Base-by-base conservation (phyloP, 2,888 invertebrate species). In the Phasia obesa region DNA sequence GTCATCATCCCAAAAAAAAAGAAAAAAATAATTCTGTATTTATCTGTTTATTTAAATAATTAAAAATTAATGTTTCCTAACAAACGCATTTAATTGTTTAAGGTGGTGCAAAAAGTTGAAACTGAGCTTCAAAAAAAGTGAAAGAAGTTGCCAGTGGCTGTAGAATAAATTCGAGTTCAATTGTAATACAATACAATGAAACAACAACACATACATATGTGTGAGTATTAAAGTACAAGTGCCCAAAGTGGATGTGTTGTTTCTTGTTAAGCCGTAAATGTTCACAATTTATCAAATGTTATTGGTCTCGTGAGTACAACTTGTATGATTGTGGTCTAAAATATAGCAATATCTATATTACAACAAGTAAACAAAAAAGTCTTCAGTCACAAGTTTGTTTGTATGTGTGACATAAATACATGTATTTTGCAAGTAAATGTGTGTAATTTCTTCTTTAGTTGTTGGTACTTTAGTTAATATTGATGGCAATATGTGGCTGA, bases 241-340 rank as follows among this genome's bases (percentile, higher is more conserved):
- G 73, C 31, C 67, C 67, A 53, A 53, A 64, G 23, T 64, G 47
- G 27, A 11, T 5, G 3, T 19, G 15, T 25, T 19, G 13, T 19
- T 35, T 38, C 21, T 78, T 57, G 88, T 88, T 88, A 87, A 87
- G 86, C 87, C 88, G 88, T 89, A 88, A 89, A 89, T 86, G 88
- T 85, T 87, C 86, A 85, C 85, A 88, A 88, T 88, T 88, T 88
- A 88, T 88, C 88, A 88, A 89, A 86, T 87, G 87, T 88, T 88
- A 88, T 88, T 89, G 88, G 87, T 88, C 88, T 88, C 88, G 85
- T 87, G 89, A 87, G 88, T 84, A 89, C 87, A 89, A 89, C 87
- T 88, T 88, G 88, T 67, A 60, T 87, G 88, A 88, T 85, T 86
- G 84, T 59, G 69, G 78, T 79, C 79, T 38, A 44, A 53, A 81